phyloP scores from a whole-genome alignment of 2,888 invertebrate genomes.

The Drosophila setosimentum region DNA sequence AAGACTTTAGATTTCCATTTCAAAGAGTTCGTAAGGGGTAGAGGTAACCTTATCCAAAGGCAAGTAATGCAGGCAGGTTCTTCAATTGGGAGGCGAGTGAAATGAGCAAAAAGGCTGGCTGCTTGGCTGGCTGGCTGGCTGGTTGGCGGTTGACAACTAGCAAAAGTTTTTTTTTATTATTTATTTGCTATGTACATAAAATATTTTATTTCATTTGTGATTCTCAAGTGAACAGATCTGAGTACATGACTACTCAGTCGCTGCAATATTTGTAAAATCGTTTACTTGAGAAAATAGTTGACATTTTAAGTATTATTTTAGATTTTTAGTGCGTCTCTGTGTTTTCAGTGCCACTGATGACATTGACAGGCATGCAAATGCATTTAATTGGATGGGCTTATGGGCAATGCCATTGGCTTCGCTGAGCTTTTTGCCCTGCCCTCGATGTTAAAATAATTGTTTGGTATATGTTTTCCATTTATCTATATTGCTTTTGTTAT shows the following conservation, averaged over 20 bases:
- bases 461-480: constrained; percentile 43
- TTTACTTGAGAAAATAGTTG: constrained; percentile 65
- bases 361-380: constrained; percentile 75
- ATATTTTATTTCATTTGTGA: constrained; percentile 73
- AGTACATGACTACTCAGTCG: constrained; percentile 14
- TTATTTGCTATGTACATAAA: constrained; percentile 58
- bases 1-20: constrained; percentile 56
- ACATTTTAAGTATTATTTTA: constrained; percentile 69
- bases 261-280: constrained; percentile 39
- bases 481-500: constrained; percentile 32
- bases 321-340: constrained; percentile 40
- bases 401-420: constrained; percentile 35
- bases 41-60: neutral
- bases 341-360: constrained; percentile 55
- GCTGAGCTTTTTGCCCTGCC: constrained; percentile 6
- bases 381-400: constrained; percentile 72
- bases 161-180: constrained; percentile 37
- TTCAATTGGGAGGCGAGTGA: constrained; percentile 65
- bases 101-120: constrained; percentile 68
- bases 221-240: constrained; percentile 61
- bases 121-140: neutral
- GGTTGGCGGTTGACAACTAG: constrained; percentile 57
- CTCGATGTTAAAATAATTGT: constrained; percentile 42
- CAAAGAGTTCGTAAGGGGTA: neutral
- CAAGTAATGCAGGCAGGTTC: constrained; percentile 40